These are phyloP conservation scores for Drosophila chauvacae DNA, from an alignment of 1,140 invertebrate species.

Conservation along the genomic window DNA sequence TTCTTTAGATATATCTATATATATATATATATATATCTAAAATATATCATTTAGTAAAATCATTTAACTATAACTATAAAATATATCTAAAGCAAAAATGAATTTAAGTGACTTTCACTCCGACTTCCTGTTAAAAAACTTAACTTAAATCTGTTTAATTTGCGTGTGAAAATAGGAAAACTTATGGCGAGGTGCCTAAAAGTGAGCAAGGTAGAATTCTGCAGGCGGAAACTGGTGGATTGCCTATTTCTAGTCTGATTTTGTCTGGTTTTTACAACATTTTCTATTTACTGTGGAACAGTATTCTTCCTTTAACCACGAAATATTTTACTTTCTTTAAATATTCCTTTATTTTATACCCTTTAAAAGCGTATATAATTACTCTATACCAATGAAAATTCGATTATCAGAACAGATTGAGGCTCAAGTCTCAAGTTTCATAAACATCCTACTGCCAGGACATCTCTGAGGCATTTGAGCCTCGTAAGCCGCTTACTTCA, in stretches of 20 bases:
- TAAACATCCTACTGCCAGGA: background rate
- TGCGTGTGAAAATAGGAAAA: background rate
- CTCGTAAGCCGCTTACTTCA: conserved; percentile 69
- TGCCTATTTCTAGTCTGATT: background rate
- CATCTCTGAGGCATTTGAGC: conserved; percentile 4
- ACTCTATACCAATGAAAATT: conserved; percentile 1
- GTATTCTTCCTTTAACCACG: background rate
- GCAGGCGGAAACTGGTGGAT: background rate
- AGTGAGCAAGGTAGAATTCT: background rate
- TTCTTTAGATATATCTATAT: too few relatives aligned
- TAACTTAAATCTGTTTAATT: background rate
- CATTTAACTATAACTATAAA: too few relatives aligned
- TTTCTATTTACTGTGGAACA: background rate
- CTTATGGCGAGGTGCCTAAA: too few relatives aligned
- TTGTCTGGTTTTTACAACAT: rapidly evolving
- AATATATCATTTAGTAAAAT: too few relatives aligned
- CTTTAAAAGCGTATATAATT: background rate
- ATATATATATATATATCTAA: too few relatives aligned
- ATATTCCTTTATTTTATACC: background rate
- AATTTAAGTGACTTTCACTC: too few relatives aligned
- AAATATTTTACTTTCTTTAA: background rate
- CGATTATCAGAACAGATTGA: background rate
- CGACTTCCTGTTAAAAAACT: too few relatives aligned
- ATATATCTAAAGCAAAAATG: too few relatives aligned
- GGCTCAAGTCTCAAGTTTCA: conserved; percentile 7